Conservation (phyloP, 2,113 vertebrate genomes). For the Cromileptes altivelis region DNA sequence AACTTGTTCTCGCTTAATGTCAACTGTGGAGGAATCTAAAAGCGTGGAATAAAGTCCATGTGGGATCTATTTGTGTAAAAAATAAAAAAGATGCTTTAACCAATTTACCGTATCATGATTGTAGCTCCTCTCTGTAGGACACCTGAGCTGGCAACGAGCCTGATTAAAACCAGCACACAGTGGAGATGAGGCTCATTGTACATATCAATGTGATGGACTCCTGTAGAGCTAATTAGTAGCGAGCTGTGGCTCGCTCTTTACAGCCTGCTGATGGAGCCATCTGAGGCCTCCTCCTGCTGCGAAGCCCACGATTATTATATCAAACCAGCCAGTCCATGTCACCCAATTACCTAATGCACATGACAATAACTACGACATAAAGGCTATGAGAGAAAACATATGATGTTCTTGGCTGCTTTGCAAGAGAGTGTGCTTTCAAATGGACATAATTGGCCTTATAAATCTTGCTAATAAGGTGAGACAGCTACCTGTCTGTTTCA, state of each 20-base stretch:
- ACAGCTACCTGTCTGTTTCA: too few species aligned
- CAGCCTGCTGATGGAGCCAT: not conserved
- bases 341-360: constrained; percentile 36
- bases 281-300: not conserved
- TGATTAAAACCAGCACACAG: not conserved
- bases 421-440: too few species aligned
- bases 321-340: not conserved
- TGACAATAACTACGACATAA: not conserved
- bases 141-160: constrained; percentile 21
- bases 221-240: constrained; percentile 44
- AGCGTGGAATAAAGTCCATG: not conserved
- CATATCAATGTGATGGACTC: constrained; percentile 30
- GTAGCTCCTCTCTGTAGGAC: not conserved
- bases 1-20: not conserved
- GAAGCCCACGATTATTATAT: constrained; percentile 20
- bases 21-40: not conserved
- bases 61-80: not conserved
- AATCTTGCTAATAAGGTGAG: too few species aligned
- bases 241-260: constrained; percentile 30
- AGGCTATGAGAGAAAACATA: not conserved
- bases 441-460: too few species aligned
- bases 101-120: not conserved
- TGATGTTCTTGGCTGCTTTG: too few species aligned
- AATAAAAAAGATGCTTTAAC: not conserved
- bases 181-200: constrained; percentile 6